Percentiles rank a stretch among this genome's conserved stretches.
phyloP scores from a whole-genome alignment of 2,113 vertebrate genomes.

The Carettochelys insculpta region DNA sequence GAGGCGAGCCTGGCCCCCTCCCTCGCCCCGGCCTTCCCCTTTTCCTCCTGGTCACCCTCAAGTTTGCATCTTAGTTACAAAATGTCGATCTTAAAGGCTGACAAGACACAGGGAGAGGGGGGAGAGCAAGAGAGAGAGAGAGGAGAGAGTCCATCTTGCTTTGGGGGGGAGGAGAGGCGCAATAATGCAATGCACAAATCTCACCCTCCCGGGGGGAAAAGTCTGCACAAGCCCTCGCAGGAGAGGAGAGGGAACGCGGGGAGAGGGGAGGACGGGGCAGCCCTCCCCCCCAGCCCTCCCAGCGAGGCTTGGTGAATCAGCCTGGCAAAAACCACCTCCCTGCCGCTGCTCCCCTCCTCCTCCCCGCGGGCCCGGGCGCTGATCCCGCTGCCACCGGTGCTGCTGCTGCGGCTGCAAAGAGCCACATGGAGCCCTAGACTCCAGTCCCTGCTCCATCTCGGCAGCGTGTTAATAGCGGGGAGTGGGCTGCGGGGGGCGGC shows the following conservation, averaged over 20 bases:
- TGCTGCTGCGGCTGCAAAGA: conserved; percentile 53
- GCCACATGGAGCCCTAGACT: conserved; percentile 71
- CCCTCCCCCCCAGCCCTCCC: conserved; percentile 54
- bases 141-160: conserved; percentile 97
- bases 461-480: not conserved
- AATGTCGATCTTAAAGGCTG: conserved; percentile 91
- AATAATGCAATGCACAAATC: conserved; percentile 84
- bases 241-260: conserved; percentile 63
- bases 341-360: conserved; percentile 57
- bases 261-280: not conserved
- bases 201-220: conserved; percentile 83
- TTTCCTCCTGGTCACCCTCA: conserved; percentile 73
- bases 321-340: conserved; percentile 74
- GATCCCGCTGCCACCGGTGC: conserved; percentile 76
- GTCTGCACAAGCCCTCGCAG: conserved; percentile 81
- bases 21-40: conserved; percentile 26
- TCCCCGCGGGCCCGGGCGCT: conserved; percentile 75
- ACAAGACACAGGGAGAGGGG: conserved; percentile 85
- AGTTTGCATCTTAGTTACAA: conserved; percentile 88
- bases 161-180: conserved; percentile 77
- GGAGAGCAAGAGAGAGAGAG: conserved; percentile 73
- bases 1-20: conserved; percentile 52
- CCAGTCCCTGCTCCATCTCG: conserved; percentile 59
- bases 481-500: not conserved
- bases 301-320: conserved; percentile 61